Evolutionary conservation across 2,797 vertebrate species (phyloP).

Genomic region (Acrossocheilus fasciatus): DNA sequence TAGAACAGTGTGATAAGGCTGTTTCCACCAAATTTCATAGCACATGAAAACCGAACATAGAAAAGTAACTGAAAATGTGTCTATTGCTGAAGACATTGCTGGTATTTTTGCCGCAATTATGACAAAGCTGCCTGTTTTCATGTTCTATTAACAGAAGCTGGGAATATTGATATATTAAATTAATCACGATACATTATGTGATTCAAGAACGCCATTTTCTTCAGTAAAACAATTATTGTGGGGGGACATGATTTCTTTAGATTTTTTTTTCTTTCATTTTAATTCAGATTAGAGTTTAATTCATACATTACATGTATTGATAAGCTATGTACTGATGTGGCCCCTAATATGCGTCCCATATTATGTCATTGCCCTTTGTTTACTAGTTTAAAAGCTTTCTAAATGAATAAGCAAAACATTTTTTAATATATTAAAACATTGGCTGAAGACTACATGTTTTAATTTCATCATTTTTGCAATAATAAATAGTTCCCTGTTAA

Average conservation of each 20-base stretch:
- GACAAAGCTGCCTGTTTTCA: neutral
- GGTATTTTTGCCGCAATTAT: neutral
- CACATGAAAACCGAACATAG: neutral
- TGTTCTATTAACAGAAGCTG: neutral
- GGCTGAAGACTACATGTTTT: neutral
- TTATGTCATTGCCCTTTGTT: neutral
- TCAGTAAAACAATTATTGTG: neutral
- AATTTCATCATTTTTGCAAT: neutral
- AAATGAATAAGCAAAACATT: neutral
- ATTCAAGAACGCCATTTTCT: neutral
- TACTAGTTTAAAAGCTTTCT: neutral
- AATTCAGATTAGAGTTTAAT: too few species aligned
- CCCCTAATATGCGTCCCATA: neutral
- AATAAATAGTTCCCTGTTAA: neutral
- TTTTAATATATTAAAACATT: neutral
- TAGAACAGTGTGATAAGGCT: neutral
- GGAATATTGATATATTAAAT: neutral
- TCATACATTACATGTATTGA: too few species aligned
- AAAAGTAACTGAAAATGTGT: neutral
- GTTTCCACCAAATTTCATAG: neutral
- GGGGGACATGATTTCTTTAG: too few species aligned
- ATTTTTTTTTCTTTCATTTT: too few species aligned
- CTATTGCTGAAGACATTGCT: neutral
- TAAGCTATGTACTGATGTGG: neutral
- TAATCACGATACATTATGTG: neutral